These are phyloP conservation scores for Cerceris rybyensis DNA, from an alignment of 2,888 invertebrate species.

Conservation along the genomic window DNA sequence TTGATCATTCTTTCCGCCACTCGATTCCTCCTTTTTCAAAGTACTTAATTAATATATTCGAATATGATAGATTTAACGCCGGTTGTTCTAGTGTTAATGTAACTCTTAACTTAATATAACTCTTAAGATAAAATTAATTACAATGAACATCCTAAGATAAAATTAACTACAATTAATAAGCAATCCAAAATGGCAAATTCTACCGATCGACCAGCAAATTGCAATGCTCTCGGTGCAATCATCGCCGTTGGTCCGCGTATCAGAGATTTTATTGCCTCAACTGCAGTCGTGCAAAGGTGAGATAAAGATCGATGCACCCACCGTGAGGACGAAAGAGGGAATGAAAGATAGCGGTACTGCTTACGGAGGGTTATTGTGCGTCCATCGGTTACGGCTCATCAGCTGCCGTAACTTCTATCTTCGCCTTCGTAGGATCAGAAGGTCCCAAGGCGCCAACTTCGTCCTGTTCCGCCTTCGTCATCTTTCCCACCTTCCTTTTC, in stretches of 20 bases:
- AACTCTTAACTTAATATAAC: no score
- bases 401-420: slow-evolving; percentile 72
- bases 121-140: no score
- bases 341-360: slow-evolving; percentile 77
- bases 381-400: slow-evolving; percentile 79
- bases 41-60: no score
- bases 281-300: slow-evolving; percentile 31
- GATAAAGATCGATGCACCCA: slow-evolving; percentile 67
- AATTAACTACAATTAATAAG: no score
- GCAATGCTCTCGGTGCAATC: background rate
- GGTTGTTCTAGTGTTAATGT: no score
- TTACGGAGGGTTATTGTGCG: slow-evolving; percentile 78
- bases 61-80: no score
- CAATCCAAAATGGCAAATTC: background rate
- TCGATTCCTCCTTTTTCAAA: no score
- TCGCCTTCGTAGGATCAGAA: slow-evolving; percentile 58
- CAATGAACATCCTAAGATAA: no score
- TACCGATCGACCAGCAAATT: no score
- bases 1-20: no score
- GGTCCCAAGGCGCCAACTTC: slow-evolving; percentile 73
- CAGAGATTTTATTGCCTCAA: slow-evolving; percentile 17
- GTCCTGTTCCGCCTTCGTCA: slow-evolving; percentile 61
- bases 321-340: slow-evolving; percentile 65
- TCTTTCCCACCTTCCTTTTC: slow-evolving; percentile 48
- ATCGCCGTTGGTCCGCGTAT: slow-evolving; percentile 3